Conservation (phyloP, 2,888 invertebrate genomes). For the Nomada goodeniana region DNA sequence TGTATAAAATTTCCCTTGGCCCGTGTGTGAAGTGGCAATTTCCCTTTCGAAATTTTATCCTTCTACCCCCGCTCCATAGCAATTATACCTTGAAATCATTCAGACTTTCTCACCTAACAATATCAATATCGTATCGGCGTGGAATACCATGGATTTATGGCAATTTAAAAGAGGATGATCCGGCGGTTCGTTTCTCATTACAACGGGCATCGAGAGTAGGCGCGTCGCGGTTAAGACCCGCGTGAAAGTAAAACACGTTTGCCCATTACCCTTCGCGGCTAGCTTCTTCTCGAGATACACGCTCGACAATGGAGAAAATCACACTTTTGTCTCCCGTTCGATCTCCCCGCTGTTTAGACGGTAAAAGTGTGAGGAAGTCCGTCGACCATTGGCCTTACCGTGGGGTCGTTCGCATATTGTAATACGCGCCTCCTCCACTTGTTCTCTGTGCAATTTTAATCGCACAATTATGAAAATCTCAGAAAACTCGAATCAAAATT, state of each 20-base stretch:
- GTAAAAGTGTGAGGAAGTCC: slow-evolving; percentile 38
- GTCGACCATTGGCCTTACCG: slow-evolving; percentile 12
- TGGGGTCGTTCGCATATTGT: background rate
- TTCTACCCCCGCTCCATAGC: background rate
- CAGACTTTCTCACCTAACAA: background rate
- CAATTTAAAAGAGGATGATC: background rate
- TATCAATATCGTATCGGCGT: background rate
- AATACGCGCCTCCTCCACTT: background rate
- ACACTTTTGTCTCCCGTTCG: background rate
- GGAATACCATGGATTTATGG: background rate
- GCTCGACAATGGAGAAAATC: slow-evolving; percentile 49
- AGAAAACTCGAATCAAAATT: background rate
- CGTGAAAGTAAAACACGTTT: slow-evolving; percentile 77
- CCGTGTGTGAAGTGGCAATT: slow-evolving; percentile 51
- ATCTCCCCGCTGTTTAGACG: slow-evolving; percentile 17
- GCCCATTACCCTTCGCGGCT: slow-evolving; percentile 71
- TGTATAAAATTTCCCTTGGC: slow-evolving; percentile 3
- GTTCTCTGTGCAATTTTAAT: background rate
- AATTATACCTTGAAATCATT: background rate
- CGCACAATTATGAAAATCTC: too few species aligned
- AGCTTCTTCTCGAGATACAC: slow-evolving; percentile 16
- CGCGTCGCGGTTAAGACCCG: slow-evolving; percentile 46
- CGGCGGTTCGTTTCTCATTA: background rate
- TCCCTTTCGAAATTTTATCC: background rate
- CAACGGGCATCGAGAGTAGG: background rate